phyloP scores from a whole-genome alignment of 2,888 invertebrate genomes.

The Caenorhabditis sp. region DNA sequence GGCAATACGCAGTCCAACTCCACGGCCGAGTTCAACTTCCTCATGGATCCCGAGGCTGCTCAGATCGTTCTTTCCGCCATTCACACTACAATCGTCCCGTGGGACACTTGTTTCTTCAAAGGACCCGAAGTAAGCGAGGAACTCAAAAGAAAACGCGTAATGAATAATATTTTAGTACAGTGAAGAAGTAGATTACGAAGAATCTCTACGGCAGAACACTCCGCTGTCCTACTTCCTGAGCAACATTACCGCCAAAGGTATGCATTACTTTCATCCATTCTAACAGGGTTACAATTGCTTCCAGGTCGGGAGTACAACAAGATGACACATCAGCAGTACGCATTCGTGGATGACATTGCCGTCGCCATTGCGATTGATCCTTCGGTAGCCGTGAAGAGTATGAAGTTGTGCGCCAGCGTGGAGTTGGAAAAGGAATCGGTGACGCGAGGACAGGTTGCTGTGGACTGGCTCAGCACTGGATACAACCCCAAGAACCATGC shows the following conservation, averaged over 20 bases:
- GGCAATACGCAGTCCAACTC: conserved; percentile 79
- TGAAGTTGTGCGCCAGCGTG: conserved; percentile 69
- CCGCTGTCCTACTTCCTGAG: conserved; percentile 53
- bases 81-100: conserved; percentile 84
- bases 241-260: conserved; percentile 50
- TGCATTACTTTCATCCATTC: background rate
- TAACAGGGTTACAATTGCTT: background rate
- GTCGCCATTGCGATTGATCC: conserved; percentile 78
- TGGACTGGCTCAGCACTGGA: conserved; percentile 51
- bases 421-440: conserved; percentile 62
- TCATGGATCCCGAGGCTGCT: conserved; percentile 87
- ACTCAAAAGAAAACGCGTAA: too few relatives aligned
- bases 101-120: conserved; percentile 82
- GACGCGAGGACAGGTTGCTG: conserved; percentile 61
- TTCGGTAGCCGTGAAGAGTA: conserved; percentile 52
- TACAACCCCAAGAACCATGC: conserved; percentile 15
- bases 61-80: conserved; percentile 84
- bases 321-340: conserved; percentile 43
- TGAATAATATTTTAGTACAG: conserved; percentile 53
- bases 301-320: conserved; percentile 9
- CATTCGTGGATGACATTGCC: conserved; percentile 79
- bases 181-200: conserved; percentile 63
- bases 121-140: conserved; percentile 64
- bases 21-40: conserved; percentile 87
- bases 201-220: conserved; percentile 61